Base-by-base conservation (phyloP, 2,888 invertebrate species). In the Epinotia brunnichana region DNA sequence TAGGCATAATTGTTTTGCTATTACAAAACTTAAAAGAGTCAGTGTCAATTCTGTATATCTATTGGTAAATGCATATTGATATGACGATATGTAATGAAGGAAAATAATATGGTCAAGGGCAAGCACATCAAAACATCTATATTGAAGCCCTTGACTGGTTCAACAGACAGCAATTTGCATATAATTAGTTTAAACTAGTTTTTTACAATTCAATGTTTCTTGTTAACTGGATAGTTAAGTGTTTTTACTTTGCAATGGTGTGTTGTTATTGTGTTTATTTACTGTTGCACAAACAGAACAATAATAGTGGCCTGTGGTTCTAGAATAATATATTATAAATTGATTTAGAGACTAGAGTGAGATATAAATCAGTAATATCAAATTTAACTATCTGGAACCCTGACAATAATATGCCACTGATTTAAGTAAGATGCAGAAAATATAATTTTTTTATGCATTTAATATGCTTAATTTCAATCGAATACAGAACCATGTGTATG, bases 91-190 rank as follows among this genome's bases (percentile, higher is more conserved):
- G 17, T 53, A 63, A 51, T 64, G 4, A 54, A 39, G 19, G 29
- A 24, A 53, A 41, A 17, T 17, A 69, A 62, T 62, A 29, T 69
- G 61, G 54, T 11, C 53, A 62, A 56, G 24, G 69, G 17, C 61
- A 62, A 35, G 3, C 21, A 21, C 13, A 53, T 35, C 19, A 54
- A 21, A 39, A 53, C 19, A 64, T 64, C 19, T 19, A 5, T 15
- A 19, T 21, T 7, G 29, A 13, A 19, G 19, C 39, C 53, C 13
- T n/a, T 54, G 19, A 19, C 39, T 21, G 9, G 59, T 59, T 10
- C 17, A 61, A 24, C n/a, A n/a, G n/a, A n/a, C n/a, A n/a, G n/a
- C n/a, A 1, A 56, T 62, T 56, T 62, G 54, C 62, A 69, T 69
- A 29, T 61, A 54, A 59, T 44, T 54, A 17, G 44, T 56, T 56